Evolutionary conservation across 2,113 vertebrate genomes (phyloP), one percentile per base, ranked within the genome.

Genomic region (Pelobates fuscus): DNA sequence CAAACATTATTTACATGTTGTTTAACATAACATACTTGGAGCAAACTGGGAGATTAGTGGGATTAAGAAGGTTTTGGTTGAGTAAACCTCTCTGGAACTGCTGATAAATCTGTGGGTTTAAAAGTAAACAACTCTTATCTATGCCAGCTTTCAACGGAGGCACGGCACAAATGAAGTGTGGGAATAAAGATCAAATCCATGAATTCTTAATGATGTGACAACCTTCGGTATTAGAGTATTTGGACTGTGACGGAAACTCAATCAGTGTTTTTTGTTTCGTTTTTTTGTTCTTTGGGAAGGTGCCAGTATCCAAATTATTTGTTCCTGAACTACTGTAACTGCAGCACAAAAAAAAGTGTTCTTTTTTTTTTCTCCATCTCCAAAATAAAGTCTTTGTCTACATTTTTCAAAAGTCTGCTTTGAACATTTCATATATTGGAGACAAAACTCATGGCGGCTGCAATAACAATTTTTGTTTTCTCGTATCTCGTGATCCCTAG

Each of bases 41-140:
- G 30, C 71, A 73, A 32, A 65, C 58, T 63, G 60, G 29, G 12
- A 55, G 29, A 73, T 73, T 73, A 57, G 60, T 27, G 15, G 71
- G 71, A 73, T 73, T 65, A 65, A 32, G 46, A 12, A 15, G 60
- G 61, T 43, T 73, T 65, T 41, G 44, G 46, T 65, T 65, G 46
- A 46, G 24, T 65, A 73, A 73, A 60, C 46, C 60, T 55, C 30
- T 73, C 70, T 72, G 70, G 59, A 15, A 17, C 14, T 24, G 70
- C 32, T 37, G 59, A 72, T 72, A 54, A 63, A 64, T 26, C 27
- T 62, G 29, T 72, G 60, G 59, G 49, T 4, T 72, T 72, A n/a
- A 41, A 54, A 72, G 60, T 72, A 64, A 72, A 63, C 27, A 64
- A 49, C 27, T 63, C 44, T 72, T 71, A 61, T 61, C 58, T 46